Percentiles rank a stretch among this genome's conserved stretches.
phyloP scores from a whole-genome alignment of 2,113 vertebrate genomes.

The Enhydra lutris region DNA sequence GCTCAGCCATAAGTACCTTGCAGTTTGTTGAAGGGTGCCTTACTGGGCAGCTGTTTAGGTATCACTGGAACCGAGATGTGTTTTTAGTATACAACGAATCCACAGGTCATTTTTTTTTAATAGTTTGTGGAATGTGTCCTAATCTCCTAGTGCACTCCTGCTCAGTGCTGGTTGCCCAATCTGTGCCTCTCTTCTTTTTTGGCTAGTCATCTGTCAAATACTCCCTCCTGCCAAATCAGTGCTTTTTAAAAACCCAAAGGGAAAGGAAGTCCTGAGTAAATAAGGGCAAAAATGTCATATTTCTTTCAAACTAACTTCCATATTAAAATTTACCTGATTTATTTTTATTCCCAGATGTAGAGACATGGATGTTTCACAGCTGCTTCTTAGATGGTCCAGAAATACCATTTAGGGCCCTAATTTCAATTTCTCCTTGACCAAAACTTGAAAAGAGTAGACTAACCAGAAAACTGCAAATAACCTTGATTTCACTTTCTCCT shows the following conservation, averaged over 20 bases:
- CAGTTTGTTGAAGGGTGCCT: not conserved
- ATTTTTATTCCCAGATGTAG: not conserved
- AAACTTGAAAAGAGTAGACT: slow-evolving; percentile 9
- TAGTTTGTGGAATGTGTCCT: not conserved
- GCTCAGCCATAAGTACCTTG: not conserved
- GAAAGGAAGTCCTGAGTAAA: slow-evolving; percentile 28
- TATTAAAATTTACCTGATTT: slow-evolving; percentile 38
- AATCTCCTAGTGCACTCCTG: not conserved
- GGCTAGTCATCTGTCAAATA: not conserved
- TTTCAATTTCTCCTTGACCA: not conserved
- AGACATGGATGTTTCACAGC: not conserved
- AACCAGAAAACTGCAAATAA: slow-evolving; percentile 34
- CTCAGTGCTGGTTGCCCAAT: not conserved
- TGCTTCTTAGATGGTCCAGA: not conserved
- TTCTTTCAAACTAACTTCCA: slow-evolving; percentile 10
- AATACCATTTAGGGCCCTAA: not conserved
- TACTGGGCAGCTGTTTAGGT: not conserved
- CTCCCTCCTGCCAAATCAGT: not conserved
- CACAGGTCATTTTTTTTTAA: not conserved
- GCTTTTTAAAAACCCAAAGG: not conserved
- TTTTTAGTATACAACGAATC: not conserved
- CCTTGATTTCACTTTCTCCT: not conserved
- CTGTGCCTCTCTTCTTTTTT: not conserved
- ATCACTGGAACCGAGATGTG: not conserved
- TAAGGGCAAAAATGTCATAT: not conserved